Base-by-base conservation (phyloP, 2,888 invertebrate genomes). In the Podotricha telesiphe region DNA sequence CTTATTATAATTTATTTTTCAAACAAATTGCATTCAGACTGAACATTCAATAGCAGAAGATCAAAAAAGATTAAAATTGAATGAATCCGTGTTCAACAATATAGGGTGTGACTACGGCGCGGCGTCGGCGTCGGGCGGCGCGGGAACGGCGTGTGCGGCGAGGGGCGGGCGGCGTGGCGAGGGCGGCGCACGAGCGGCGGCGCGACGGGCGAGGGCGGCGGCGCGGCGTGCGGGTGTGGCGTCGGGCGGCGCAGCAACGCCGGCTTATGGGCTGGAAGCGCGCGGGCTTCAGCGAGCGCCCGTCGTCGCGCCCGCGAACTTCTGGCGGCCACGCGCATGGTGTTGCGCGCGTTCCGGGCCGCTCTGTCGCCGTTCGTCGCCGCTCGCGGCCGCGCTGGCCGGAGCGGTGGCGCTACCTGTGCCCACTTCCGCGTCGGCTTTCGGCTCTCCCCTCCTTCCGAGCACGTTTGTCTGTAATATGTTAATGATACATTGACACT, bases 211-310 rank as follows among this genome's bases (percentile, higher is more conserved):
- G n/a, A n/a, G n/a, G n/a, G n/a, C n/a, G n/a, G n/a, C n/a, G n/a
- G 71, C 45, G 68, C 70, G 22, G 77, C 64, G 53, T 70, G 77
- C 48, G 76, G 87, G 81, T 86, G 88, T 75, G 89, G 89, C 76
- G 88, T 82, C 77, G 88, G 88, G 53, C 90, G 87, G 50, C 90
- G 86, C 88, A 97, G 94, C 77, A 97, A 95, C 77, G 96, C 95
- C 17, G 97, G 97, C 89, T 97, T 97, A 63, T 95, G 95, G 84
- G 97, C 96, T n/a, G n/a, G n/a, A n/a, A n/a, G 70, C 96, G 94
- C 81, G 96, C 95, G 10, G 96, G 96, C 84, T 96, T 96, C 72
- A 95, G 94, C 72, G 94, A 93, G 74, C 95, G 55, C 95, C 95
- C 34, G 94, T 95, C 34, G 94, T 94, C 75, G 95, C 92, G 78